phyloP scores from a whole-genome alignment of 2,113 vertebrate species.

The Clarias macrocephalus region DNA sequence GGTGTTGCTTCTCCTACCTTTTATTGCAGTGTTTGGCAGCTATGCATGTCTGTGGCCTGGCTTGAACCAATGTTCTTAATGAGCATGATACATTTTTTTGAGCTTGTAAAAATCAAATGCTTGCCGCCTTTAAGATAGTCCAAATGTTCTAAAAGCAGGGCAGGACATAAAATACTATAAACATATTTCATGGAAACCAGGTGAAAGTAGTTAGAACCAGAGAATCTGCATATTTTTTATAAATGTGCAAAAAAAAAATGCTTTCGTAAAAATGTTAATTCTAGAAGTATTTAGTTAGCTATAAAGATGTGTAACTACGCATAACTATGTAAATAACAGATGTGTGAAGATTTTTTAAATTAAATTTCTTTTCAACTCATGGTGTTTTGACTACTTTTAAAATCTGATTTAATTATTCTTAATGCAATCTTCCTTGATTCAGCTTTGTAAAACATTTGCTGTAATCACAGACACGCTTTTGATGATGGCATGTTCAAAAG shows the following conservation, averaged over 20 bases:
- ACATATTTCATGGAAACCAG: background rate
- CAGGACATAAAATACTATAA: background rate
- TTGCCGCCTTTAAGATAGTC: background rate
- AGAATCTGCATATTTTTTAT: background rate
- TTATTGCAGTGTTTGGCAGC: conserved; percentile 37
- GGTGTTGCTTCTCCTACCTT: conserved; percentile 34
- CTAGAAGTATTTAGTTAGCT: background rate
- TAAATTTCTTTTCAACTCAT: no score
- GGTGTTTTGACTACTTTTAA: no score
- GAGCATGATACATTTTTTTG: background rate
- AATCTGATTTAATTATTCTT: background rate
- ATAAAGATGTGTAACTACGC: no score
- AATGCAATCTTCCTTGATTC: background rate
- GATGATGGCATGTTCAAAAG: background rate
- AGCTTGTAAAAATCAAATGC: conserved; percentile 5
- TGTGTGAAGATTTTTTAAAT: no score
- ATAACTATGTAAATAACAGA: no score
- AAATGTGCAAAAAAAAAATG: background rate
- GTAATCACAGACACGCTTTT: no score
- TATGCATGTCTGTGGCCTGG: conserved; percentile 57
- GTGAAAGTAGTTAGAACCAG: background rate
- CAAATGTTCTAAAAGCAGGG: background rate
- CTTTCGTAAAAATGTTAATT: background rate
- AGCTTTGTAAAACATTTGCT: background rate
- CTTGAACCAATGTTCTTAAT: conserved; percentile 47